Evolutionary conservation across 2,888 invertebrate species (phyloP), one percentile per base, ranked within the genome.

Genomic region (Acanthosepion lycidas): DNA sequence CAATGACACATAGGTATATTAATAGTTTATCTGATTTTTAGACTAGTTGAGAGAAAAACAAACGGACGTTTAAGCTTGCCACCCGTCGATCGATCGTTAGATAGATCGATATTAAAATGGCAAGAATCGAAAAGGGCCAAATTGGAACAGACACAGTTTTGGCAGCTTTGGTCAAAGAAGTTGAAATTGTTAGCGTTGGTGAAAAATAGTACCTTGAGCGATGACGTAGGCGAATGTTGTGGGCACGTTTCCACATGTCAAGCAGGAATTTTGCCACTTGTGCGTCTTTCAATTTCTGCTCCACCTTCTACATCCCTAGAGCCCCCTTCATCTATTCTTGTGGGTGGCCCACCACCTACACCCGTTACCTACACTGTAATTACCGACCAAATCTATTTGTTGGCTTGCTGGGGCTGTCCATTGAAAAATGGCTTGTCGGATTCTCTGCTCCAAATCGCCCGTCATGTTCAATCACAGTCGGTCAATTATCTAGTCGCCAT

Each of bases 181-280:
- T 78, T 78, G 78, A 78, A 78, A 78, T 78, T 78, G 78, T 78
- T 78, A 78, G 78, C 33, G 78, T 78, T 78, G n/a, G 78, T 78
- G 78, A 78, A 78, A 78, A 78, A 78, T 78, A n/a, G n/a, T n/a
- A 78, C 78, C 78, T 78, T 78, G n/a, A 78, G 78, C 33, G n/a
- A 78, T 78, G n/a, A n/a, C n/a, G n/a, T n/a, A 78, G 78, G 78
- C n/a, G 78, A 78, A 78, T 78, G n/a, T 78, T 78, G 78, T 78
- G 78, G 78, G 78, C 78, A 78, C 33, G 78, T 12, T 78, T 78
- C 33, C 78, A 78, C 78, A 33, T 15, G n/a, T 78, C 23, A n/a
- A 9, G 78, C 78, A 78, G 78, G n/a, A 78, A 33, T 78, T 78
- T 78, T n/a, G n/a, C 78, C 12, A n/a, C 78, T n/a, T 12, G 78